Conservation (phyloP, 2,888 invertebrate species). For the Tachina grossa region DNA sequence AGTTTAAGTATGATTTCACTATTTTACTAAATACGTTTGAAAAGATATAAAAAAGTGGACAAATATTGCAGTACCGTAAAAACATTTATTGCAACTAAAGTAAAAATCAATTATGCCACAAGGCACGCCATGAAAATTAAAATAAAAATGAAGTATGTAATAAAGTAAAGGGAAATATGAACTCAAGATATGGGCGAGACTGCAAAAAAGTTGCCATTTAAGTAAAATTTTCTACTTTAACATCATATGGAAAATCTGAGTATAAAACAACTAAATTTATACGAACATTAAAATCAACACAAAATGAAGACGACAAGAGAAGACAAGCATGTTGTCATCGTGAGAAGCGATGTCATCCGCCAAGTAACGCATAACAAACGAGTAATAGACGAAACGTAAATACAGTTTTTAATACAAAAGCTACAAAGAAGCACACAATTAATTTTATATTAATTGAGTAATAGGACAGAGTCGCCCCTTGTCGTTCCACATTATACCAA, state of each 20-base stretch:
- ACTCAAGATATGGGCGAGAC: background rate
- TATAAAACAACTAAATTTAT: background rate
- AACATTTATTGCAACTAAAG: slow-evolving; percentile 27
- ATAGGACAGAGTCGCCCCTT: too few relatives aligned
- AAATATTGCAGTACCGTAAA: background rate
- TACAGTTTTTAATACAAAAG: too few relatives aligned
- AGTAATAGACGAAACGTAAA: too few relatives aligned
- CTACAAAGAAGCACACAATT: too few relatives aligned
- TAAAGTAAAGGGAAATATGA: background rate
- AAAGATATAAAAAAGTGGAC: too few relatives aligned
- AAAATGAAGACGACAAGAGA: background rate
- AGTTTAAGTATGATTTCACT: slow-evolving; percentile 26
- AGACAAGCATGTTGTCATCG: background rate
- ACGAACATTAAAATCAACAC: background rate
- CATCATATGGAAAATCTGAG: background rate
- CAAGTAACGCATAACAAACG: too few relatives aligned
- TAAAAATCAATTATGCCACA: slow-evolving; percentile 49
- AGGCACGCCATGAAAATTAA: slow-evolving; percentile 36
- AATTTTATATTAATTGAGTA: too few relatives aligned
- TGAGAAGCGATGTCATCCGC: too few relatives aligned
- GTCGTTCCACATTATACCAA: too few relatives aligned
- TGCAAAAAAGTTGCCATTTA: slow-evolving; percentile 1
- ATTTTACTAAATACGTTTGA: background rate
- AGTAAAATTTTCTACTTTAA: slow-evolving; percentile 2
- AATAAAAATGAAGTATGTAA: background rate